Conservation (phyloP, 2,888 invertebrate species). For the Eupithecia tripunctaria region DNA sequence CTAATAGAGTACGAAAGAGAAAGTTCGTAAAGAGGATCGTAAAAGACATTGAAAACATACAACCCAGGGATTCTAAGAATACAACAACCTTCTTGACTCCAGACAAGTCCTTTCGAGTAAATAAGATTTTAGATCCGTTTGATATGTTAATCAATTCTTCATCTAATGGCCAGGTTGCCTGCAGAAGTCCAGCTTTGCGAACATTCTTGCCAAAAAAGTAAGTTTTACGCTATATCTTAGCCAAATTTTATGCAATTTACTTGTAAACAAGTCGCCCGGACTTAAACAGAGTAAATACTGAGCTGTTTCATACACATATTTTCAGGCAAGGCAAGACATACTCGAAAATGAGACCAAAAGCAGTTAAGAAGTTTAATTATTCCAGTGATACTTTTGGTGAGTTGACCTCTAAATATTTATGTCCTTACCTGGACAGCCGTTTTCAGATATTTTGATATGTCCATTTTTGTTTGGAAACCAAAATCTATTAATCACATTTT, state of each 20-base stretch:
- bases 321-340: constrained; percentile 58
- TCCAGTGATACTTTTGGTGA: constrained; percentile 44
- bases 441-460: not conserved
- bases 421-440: not conserved
- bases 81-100: constrained; percentile 70
- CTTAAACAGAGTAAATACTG: too few species aligned
- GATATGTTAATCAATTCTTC: constrained; percentile 71
- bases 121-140: constrained; percentile 71
- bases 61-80: constrained; percentile 50
- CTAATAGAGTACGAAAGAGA: constrained; percentile 71
- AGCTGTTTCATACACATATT: not conserved
- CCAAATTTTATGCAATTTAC: not conserved
- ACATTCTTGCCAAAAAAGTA: constrained; percentile 51
- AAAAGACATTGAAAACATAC: constrained; percentile 59
- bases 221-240: constrained; percentile 31
- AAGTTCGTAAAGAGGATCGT: constrained; percentile 73
- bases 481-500: not conserved
- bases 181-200: constrained; percentile 41
- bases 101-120: constrained; percentile 75
- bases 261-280: not conserved
- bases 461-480: not conserved
- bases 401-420: not conserved
- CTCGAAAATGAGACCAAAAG: constrained; percentile 50
- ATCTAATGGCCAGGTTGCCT: constrained; percentile 39
- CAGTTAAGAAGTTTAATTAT: constrained; percentile 56